A percentile compares a stretch with the other conserved stretches of the same genome.
Conservation (phyloP, 2,797 vertebrate genomes). For the Ctenopoma multispine region DNA sequence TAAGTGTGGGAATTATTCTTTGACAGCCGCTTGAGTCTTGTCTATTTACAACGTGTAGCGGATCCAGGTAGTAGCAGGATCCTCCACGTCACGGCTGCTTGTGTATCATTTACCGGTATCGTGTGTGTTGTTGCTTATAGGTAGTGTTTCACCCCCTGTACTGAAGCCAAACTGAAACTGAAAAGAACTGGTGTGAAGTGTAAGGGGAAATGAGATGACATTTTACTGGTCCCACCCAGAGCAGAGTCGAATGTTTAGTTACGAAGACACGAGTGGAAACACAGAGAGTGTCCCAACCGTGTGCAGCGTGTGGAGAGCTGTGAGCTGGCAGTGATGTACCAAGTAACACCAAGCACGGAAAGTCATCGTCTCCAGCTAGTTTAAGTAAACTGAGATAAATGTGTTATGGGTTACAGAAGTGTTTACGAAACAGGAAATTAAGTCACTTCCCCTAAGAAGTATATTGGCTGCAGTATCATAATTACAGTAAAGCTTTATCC, state of each 20-base stretch:
- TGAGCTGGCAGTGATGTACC: neutral
- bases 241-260: constrained; percentile 44
- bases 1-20: constrained; percentile 63
- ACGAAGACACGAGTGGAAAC: constrained; percentile 49
- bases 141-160: constrained; percentile 49
- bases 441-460: constrained; percentile 69
- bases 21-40: constrained; percentile 55
- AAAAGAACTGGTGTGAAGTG: constrained; percentile 53
- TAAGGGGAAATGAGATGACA: constrained; percentile 71
- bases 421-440: constrained; percentile 77
- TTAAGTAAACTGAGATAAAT: constrained; percentile 58
- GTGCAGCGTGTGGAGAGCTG: constrained; percentile 6
- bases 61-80: constrained; percentile 55
- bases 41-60: constrained; percentile 46
- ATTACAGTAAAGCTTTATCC: constrained; percentile 37
- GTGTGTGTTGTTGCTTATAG: constrained; percentile 39
- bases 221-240: constrained; percentile 67
- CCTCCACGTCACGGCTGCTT: constrained; percentile 40
- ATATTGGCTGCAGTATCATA: constrained; percentile 35
- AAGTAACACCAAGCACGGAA: constrained; percentile 19
- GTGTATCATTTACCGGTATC: constrained; percentile 48
- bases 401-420: constrained; percentile 61
- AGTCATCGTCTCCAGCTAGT: constrained; percentile 26
- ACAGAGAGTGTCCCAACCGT: constrained; percentile 22
- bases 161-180: constrained; percentile 60